phyloP scores from a whole-genome alignment of 2,113 vertebrate genomes.

The Phrynosoma platyrhinos region DNA sequence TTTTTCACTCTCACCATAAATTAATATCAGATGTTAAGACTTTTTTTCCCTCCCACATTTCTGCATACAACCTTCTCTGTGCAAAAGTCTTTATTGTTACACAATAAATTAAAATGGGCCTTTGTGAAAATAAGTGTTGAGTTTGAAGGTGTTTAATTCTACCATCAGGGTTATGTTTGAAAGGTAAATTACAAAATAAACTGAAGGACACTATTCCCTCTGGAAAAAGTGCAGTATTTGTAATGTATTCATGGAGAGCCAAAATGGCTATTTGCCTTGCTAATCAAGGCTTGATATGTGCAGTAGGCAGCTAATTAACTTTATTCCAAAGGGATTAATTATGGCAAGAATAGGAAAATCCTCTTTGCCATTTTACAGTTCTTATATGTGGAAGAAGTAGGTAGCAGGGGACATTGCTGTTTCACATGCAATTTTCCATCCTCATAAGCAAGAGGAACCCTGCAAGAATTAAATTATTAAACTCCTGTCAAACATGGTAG shows the following conservation, averaged over 20 bases:
- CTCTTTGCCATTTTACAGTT: background rate
- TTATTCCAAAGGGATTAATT: background rate
- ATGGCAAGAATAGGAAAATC: background rate
- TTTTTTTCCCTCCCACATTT: background rate
- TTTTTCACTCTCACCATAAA: too few species aligned
- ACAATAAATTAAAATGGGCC: background rate
- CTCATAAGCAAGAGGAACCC: background rate
- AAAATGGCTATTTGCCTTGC: background rate
- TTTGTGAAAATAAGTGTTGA: background rate
- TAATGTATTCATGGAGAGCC: background rate
- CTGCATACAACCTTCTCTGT: background rate
- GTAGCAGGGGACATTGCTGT: background rate
- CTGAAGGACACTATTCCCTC: background rate
- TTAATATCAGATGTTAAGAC: too few species aligned
- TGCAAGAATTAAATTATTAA: background rate
- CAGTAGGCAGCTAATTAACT: background rate
- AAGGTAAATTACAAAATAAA: background rate
- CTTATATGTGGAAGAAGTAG: background rate
- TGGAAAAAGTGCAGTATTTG: background rate
- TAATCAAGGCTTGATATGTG: background rate
- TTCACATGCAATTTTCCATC: background rate
- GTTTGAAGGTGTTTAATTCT: background rate
- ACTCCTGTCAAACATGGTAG: background rate
- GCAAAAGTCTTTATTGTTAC: background rate
- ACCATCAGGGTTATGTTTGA: background rate